Evolutionary conservation across 2,113 vertebrate genomes (phyloP), one percentile per base, ranked within the genome.

Genomic region (Spermophilus dauricus): DNA sequence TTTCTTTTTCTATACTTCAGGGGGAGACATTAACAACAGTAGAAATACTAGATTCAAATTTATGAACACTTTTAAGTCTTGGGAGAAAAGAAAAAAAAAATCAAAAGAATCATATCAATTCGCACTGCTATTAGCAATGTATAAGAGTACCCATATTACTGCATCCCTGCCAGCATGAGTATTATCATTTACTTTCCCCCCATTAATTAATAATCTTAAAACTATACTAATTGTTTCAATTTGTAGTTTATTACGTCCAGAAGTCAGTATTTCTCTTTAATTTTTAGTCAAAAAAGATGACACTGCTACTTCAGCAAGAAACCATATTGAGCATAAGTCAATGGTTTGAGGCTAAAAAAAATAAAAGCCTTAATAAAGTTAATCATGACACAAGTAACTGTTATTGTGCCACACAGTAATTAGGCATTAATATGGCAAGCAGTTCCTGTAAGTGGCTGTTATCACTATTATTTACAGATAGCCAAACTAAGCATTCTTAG

Each of bases 261-360:
- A 96, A 82, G 84, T 91, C 65, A 81, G 42, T 24, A 87, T 89
- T 69, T 92, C 42, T 69, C 42, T 91, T 32, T 63, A 96, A 77
- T 39, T 96, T 93, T 96, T 95, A 77, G 28, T 93, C 87, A 87
- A 91, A n/a, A 89, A 93, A 97, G 98, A 98, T 97, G 97, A 95
- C 93, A 97, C 65, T 93, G 95, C 94, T 95, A 98, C 97, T 95
- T 97, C 97, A 98, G 98, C 97, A 98, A 98, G 98, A 98, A 98
- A 98, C 98, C 98, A 95, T 94, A 92, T 58, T 96, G 91, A 97
- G 95, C 88, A 28, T 95, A 96, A 92, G 76, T 95, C 97, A 97
- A 97, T 56, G 53, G 92, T 95, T 97, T 75, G 93, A 97, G 51
- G 22, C 39, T 51, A 63, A 97, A 89, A 92, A 69, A 96, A 95